Percentiles rank a stretch among this genome's conserved stretches.
Evolutionary conservation across 2,888 invertebrate genomes (phyloP).

Genomic region (Gastrophysa polygoni): DNA sequence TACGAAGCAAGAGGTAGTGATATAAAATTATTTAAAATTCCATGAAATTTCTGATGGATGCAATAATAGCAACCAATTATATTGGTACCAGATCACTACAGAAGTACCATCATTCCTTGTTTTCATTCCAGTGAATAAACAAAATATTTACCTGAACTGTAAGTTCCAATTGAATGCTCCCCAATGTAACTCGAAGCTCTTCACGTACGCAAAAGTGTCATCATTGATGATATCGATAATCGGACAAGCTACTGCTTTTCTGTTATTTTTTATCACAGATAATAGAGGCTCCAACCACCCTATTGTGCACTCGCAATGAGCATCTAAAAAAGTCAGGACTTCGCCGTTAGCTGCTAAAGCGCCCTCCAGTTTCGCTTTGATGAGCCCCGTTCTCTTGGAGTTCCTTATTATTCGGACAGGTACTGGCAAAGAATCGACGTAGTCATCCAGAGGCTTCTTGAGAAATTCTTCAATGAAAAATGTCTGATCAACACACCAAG

Average conservation of each 20-base stretch:
- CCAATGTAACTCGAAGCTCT: conserved; percentile 95
- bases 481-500: no score
- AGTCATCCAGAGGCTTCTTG: conserved; percentile 69
- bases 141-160: conserved; percentile 74
- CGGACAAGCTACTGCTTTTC: conserved; percentile 75
- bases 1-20: no score
- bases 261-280: conserved; percentile 64
- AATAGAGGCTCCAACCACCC: conserved; percentile 69
- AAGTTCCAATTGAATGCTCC: conserved; percentile 98
- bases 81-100: no score
- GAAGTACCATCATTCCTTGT: no score
- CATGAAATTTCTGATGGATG: no score
- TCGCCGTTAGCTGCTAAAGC: conserved; percentile 74
- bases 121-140: no score
- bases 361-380: conserved; percentile 82
- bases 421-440: conserved; percentile 67
- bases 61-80: no score
- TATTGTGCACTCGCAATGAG: conserved; percentile 89
- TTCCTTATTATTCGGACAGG: conserved; percentile 71
- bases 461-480: conserved; percentile 63
- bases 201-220: conserved; percentile 93
- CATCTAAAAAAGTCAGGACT: conserved; percentile 88
- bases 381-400: conserved; percentile 73
- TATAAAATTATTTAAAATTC: no score
- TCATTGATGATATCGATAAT: conserved; percentile 95